Evolutionary conservation across 2,797 vertebrate genomes (phyloP).

Genomic region (Falco biarmicus): DNA sequence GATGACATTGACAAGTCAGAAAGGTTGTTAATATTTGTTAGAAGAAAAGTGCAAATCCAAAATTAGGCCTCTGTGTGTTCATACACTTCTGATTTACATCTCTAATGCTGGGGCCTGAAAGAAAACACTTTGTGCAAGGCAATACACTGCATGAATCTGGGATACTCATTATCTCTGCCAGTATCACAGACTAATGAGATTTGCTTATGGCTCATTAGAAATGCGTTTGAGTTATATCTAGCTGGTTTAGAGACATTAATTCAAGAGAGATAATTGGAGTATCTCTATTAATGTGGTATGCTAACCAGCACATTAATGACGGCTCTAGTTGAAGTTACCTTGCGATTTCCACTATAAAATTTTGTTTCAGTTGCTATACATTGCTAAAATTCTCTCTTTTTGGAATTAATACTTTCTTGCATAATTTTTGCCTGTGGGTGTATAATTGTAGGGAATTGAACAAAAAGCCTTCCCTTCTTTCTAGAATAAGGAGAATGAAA

Average conservation of each 20-base stretch:
- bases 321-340: conserved; percentile 4
- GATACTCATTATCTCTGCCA: conserved; percentile 32
- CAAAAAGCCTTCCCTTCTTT: not conserved
- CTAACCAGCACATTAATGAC: not conserved
- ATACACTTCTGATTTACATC: not conserved
- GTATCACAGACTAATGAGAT: conserved; percentile 56
- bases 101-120: not conserved
- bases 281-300: conserved; percentile 1
- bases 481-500: not conserved
- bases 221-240: not conserved
- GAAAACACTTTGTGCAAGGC: not conserved
- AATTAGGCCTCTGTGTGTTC: not conserved
- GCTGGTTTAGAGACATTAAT: not conserved
- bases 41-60: not conserved
- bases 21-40: not conserved
- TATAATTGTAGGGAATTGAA: not conserved
- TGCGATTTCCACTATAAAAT: not conserved
- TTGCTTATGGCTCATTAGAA: conserved; percentile 49
- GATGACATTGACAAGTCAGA: not conserved
- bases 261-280: conserved; percentile 25
- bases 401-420: not conserved
- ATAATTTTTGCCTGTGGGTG: not conserved
- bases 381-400: conserved; percentile 6
- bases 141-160: not conserved
- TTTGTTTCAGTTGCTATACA: not conserved